Evolutionary conservation across 2,797 vertebrate species (phyloP).

Genomic region (Acipenser oxyrinchus): DNA sequence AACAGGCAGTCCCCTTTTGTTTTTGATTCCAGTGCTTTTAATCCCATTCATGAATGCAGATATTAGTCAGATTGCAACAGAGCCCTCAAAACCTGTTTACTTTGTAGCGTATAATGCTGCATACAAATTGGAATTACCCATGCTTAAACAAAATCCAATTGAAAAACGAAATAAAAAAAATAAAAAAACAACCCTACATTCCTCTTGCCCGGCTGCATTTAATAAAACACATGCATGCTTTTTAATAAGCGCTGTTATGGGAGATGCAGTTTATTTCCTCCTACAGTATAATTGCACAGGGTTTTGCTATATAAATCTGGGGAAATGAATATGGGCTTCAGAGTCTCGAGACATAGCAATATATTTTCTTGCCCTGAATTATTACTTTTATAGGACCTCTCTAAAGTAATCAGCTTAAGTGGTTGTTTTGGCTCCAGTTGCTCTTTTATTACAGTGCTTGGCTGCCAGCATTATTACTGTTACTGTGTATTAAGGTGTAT

Average conservation of each 20-base stretch:
- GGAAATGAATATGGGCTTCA: constrained; percentile 56
- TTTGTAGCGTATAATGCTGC: background rate
- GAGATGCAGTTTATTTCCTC: constrained; percentile 49
- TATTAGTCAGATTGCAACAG: too few relatives aligned
- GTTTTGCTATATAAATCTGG: constrained; percentile 57
- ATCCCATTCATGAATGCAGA: too few relatives aligned
- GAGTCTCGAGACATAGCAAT: constrained; percentile 39
- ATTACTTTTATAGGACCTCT: constrained; percentile 43
- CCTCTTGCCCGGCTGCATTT: too few relatives aligned
- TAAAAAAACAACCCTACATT: too few relatives aligned
- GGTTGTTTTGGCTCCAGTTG: constrained; percentile 33
- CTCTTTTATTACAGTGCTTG: constrained; percentile 24
- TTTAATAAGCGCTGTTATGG: constrained; percentile 36
- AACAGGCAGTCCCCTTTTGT: too few relatives aligned
- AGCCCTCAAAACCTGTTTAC: too few relatives aligned
- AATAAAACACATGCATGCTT: constrained; percentile 12
- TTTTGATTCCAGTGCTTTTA: too few relatives aligned
- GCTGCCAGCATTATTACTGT: constrained; percentile 25
- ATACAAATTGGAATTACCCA: constrained; percentile 3
- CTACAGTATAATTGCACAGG: constrained; percentile 43
- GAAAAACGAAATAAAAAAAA: constrained; percentile 2
- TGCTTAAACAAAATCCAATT: constrained; percentile 2
- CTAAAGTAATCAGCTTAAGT: constrained; percentile 48
- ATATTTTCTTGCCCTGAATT: constrained; percentile 29
- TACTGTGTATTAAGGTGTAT: too few relatives aligned